A percentile compares a stretch with the other conserved stretches of the same genome.
Evolutionary conservation across 2,888 invertebrate genomes (phyloP).

Genomic region (Melinaea menophilus): DNA sequence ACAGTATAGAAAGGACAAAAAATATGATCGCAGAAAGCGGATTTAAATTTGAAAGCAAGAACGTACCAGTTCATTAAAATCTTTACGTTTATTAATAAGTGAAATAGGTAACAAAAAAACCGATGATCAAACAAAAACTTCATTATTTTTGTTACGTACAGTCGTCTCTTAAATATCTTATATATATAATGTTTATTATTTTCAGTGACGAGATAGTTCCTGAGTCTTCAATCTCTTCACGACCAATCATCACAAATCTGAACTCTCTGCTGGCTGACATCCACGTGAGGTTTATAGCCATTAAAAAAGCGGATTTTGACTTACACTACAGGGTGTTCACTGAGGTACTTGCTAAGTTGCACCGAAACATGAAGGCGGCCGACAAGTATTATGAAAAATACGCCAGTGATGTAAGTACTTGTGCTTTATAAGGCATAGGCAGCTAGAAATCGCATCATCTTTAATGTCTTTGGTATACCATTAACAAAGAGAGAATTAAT

Average conservation of each 20-base stretch:
- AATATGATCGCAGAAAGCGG: no score
- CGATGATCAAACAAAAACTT: no score
- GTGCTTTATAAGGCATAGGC: background rate
- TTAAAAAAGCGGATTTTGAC: slow-evolving; percentile 47
- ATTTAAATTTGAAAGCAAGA: no score
- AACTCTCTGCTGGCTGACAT: slow-evolving; percentile 53
- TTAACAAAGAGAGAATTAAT: no score
- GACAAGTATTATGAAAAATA: slow-evolving; percentile 57
- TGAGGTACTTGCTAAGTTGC: slow-evolving; percentile 47
- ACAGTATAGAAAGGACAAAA: no score
- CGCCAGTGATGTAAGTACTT: slow-evolving; percentile 51
- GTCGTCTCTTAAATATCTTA: no score
- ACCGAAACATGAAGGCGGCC: slow-evolving; percentile 54
- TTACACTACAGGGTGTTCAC: slow-evolving; percentile 52
- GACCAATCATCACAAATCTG: slow-evolving; percentile 48
- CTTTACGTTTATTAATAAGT: no score
- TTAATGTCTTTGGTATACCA: no score
- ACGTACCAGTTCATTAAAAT: no score
- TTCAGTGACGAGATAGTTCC: slow-evolving; percentile 18
- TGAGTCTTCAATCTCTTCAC: slow-evolving; percentile 30
- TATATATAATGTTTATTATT: background rate
- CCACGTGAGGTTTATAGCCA: slow-evolving; percentile 46
- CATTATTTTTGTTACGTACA: no score
- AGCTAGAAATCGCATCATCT: no score
- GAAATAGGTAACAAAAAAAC: no score